Base-by-base conservation (phyloP, 2,888 invertebrate species). In the Subacronicta megacephala region DNA sequence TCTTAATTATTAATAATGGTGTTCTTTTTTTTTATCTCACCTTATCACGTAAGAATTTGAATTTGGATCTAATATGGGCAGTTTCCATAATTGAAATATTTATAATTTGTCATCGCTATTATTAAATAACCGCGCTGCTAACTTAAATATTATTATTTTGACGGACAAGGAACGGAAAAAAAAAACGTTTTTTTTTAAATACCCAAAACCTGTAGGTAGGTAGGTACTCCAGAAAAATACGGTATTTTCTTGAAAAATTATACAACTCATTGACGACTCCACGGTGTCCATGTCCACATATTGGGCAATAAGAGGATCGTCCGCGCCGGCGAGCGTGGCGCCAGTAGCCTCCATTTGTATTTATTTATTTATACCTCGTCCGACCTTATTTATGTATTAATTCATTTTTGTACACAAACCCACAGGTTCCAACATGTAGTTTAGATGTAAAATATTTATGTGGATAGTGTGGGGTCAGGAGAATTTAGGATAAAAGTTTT, bases 341-440 rank as follows among this genome's bases (percentile, higher is more conserved):
- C 94, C 94, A 93, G 93, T 91, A 93, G 93, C 93, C 80, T 84
- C 87, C 89, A 88, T 91, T 89, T 88, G 90, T 90, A 92, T 93
- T 90, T 93, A 91, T 90, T 91, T 92, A 90, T 92, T 90, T 92
- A 90, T 90, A 88, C 83, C 88, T 84, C 85, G 90, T 88, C 88
- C 88, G 88, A 83, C 79, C 83, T 89, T 90, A 89, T 90, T 88
- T 89, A 91, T 92, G 87, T 89, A 91, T 90, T 89, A 91, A 90
- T 91, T 89, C 90, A 89, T 90, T 85, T 84, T 77, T 78, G 78
- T 63, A 63, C 84, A 79, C 79, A 64, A 68, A 61, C 58, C 77
- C 63, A 72, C 80, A 75, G 76, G 76, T 78, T 62, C 70, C 42
- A 40, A 7, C 61, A 3, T 62, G 54, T 68, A 52, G 65, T 68